Conservation (phyloP, 2,888 invertebrate species). For the Acanthosoma haemorrhoidale region DNA sequence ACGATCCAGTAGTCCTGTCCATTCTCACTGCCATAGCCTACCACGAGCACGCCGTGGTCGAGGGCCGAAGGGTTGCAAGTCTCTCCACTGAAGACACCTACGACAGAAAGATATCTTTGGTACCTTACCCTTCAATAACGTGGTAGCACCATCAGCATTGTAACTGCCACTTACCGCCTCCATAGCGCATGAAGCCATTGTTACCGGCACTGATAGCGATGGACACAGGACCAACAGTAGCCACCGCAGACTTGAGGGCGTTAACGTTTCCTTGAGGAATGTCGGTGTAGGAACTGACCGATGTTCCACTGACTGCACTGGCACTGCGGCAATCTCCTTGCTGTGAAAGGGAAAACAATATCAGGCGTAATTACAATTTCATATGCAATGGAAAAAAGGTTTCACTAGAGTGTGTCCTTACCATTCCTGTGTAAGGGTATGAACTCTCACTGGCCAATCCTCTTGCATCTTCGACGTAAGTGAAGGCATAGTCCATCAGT, state of each 20-base stretch:
- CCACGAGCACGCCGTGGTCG: constrained; percentile 20
- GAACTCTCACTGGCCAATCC: constrained; percentile 52
- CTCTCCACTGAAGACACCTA: not conserved
- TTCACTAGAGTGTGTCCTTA: too few relatives aligned
- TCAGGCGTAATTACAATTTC: too few relatives aligned
- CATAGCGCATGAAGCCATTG: constrained; percentile 77
- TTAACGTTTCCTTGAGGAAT: constrained; percentile 63
- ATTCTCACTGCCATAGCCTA: constrained; percentile 9
- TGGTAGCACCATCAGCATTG: too few relatives aligned
- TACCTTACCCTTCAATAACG: too few relatives aligned
- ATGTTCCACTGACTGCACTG: too few relatives aligned
- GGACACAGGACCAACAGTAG: constrained; percentile 69
- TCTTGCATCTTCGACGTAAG: constrained; percentile 49
- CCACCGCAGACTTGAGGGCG: constrained; percentile 64
- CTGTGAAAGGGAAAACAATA: not conserved
- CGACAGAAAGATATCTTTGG: too few relatives aligned
- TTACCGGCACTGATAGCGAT: constrained; percentile 72
- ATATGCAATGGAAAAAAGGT: too few relatives aligned
- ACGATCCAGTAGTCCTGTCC: constrained; percentile 12
- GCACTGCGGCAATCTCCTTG: constrained; percentile 45
- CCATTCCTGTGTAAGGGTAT: constrained; percentile 50
- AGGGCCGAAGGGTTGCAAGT: not conserved
- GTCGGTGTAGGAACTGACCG: constrained; percentile 72
- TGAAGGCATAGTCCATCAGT: constrained; percentile 52
- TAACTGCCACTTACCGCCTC: constrained; percentile 45